Percentiles rank a stretch among this genome's conserved stretches.
These are phyloP conservation scores for Drosophila recens DNA, from an alignment of 2,888 invertebrate species.

Conservation along the genomic window DNA sequence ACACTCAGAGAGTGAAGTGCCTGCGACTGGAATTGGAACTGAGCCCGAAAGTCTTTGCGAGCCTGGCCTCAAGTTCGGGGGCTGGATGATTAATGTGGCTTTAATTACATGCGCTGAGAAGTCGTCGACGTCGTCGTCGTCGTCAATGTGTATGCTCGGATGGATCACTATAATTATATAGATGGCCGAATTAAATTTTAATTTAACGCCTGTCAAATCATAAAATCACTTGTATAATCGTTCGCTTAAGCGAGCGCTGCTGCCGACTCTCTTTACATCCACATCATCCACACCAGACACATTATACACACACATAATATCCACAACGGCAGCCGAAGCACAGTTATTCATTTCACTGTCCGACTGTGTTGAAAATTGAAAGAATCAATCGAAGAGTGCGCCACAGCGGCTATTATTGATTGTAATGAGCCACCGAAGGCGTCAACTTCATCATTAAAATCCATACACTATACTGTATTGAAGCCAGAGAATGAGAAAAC, in stretches of 20 bases:
- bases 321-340: constrained; percentile 27
- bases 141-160: constrained; percentile 78
- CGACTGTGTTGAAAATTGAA: constrained; percentile 45
- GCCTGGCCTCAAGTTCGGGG: constrained; percentile 17
- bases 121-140: constrained; percentile 60
- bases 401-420: constrained; percentile 70
- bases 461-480: constrained; percentile 6
- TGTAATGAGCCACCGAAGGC: constrained; percentile 82
- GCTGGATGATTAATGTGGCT: constrained; percentile 84
- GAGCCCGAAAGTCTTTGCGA: constrained; percentile 15
- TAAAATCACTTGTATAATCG: constrained; percentile 82
- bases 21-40: constrained; percentile 43
- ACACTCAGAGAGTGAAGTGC: constrained; percentile 58
- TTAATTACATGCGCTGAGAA: constrained; percentile 83
- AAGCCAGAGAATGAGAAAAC: constrained; percentile 52
- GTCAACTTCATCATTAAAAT: constrained; percentile 65
- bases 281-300: constrained; percentile 9
- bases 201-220: constrained; percentile 83
- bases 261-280: constrained; percentile 8
- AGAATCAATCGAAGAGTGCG: constrained; percentile 70
- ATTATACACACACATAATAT: constrained; percentile 8
- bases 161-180: constrained; percentile 82
- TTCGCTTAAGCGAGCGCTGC: constrained; percentile 60
- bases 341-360: constrained; percentile 66
- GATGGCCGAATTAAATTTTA: constrained; percentile 82